Percentiles rank a stretch among this genome's conserved stretches.
Evolutionary conservation across 2,113 vertebrate genomes (phyloP).

Genomic region (Athene noctua): DNA sequence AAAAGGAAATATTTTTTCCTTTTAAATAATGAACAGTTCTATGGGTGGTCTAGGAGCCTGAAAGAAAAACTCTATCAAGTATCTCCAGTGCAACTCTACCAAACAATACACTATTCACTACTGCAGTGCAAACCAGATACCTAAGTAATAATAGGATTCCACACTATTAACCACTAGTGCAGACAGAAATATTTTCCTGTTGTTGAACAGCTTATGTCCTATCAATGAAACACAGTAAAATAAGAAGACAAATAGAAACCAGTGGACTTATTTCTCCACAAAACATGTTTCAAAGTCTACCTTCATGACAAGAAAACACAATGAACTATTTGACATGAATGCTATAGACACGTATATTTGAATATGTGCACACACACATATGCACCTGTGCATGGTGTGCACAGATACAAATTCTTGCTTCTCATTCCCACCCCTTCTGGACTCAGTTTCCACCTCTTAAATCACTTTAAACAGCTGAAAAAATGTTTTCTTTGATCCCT

Average conservation of each 20-base stretch:
- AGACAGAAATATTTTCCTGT: not conserved
- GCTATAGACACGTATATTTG: not conserved
- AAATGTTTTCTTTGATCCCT: not conserved
- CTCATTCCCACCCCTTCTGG: not conserved
- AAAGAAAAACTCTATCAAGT: not conserved
- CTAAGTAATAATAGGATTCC: not conserved
- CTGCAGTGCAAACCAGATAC: not conserved
- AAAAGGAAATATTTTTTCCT: not conserved
- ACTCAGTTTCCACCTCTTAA: slow-evolving; percentile 1
- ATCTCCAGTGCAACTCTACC: not conserved
- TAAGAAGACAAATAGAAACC: not conserved
- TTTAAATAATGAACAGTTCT: not conserved
- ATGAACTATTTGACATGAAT: not conserved
- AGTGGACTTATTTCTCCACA: not conserved
- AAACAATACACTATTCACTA: not conserved
- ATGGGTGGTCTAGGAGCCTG: not conserved
- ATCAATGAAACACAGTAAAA: not conserved
- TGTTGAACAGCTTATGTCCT: not conserved
- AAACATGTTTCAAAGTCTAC: not conserved
- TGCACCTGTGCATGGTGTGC: not conserved
- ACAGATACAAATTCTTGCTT: not conserved
- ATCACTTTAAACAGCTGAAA: not conserved
- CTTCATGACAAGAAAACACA: not conserved
- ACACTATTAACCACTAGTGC: not conserved
- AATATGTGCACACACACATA: not conserved